Percentiles rank a stretch among this genome's conserved stretches.
Evolutionary conservation across 2,797 vertebrate genomes (phyloP).

Genomic region (Martes flavigula): DNA sequence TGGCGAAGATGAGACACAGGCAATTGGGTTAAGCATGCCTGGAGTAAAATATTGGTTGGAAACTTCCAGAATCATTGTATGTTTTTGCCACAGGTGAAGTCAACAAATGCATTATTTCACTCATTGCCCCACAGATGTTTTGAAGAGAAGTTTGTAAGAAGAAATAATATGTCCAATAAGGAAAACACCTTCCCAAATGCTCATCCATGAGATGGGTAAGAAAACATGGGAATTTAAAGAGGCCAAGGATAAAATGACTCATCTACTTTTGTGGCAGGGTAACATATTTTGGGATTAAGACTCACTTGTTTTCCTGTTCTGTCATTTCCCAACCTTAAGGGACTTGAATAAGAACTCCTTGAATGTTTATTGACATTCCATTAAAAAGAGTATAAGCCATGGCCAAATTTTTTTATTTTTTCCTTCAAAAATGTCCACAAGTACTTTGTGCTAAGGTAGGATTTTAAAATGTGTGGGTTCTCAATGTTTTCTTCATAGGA

Average conservation of each 20-base stretch:
- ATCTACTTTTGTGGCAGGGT: slow-evolving; percentile 60
- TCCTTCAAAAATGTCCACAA: slow-evolving; percentile 20
- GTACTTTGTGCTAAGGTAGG: neutral
- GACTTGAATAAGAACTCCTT: slow-evolving; percentile 67
- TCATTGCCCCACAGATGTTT: neutral
- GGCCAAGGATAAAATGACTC: slow-evolving; percentile 74
- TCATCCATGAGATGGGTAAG: slow-evolving; percentile 46
- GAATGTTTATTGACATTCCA: slow-evolving; percentile 72
- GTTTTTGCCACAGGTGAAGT: neutral
- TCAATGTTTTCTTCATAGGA: neutral
- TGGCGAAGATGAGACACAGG: neutral
- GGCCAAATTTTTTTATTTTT: slow-evolving; percentile 36
- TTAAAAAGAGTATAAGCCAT: slow-evolving; percentile 9
- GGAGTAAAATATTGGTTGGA: neutral
- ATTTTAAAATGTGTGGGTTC: slow-evolving; percentile 24
- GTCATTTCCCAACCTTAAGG: slow-evolving; percentile 74
- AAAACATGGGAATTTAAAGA: slow-evolving; percentile 61
- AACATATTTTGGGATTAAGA: slow-evolving; percentile 75
- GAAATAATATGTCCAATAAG: slow-evolving; percentile 19
- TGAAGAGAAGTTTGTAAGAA: neutral
- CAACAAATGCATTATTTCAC: neutral
- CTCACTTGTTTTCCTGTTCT: slow-evolving; percentile 76
- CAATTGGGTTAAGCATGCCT: neutral
- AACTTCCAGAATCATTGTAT: neutral
- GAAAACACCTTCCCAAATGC: slow-evolving; percentile 54